Evolutionary conservation across 2,888 invertebrate genomes (phyloP).

Genomic region (Drosophila longiperda): DNA sequence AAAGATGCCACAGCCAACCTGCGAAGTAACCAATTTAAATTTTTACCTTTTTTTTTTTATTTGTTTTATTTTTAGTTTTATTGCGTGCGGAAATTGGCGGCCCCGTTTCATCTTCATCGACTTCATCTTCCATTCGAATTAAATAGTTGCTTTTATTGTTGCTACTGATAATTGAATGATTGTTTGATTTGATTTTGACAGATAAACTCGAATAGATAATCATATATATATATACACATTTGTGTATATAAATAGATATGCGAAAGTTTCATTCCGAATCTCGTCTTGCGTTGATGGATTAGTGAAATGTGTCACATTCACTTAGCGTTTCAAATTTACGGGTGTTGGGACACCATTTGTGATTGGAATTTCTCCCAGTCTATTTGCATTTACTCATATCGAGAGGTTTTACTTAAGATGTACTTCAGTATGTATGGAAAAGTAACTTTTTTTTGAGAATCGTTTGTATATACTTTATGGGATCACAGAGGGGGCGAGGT

Average conservation of each 20-base stretch:
- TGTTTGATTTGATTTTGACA: conserved; percentile 62
- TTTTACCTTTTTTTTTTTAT: conserved; percentile 15
- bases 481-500: neutral
- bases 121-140: conserved; percentile 7
- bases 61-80: conserved; percentile 27
- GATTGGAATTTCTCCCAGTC: conserved; percentile 27
- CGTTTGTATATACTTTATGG: no score
- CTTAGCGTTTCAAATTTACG: conserved; percentile 9
- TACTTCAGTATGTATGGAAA: neutral
- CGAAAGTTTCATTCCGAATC: conserved; percentile 45
- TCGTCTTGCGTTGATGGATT: conserved; percentile 46
- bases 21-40: conserved; percentile 35
- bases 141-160: conserved; percentile 8
- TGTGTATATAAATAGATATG: conserved; percentile 25
- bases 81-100: conserved; percentile 52
- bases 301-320: conserved; percentile 53
- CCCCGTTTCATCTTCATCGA: conserved; percentile 38
- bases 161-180: conserved; percentile 52
- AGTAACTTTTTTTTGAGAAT: no score
- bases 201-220: conserved; percentile 49
- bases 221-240: conserved; percentile 6
- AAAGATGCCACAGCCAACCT: conserved; percentile 17
- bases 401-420: neutral
- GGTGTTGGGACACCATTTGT: conserved; percentile 21
- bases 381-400: neutral